Evolutionary conservation across 2,797 vertebrate species (phyloP).

Genomic region (Triplophysa bombifrons): DNA sequence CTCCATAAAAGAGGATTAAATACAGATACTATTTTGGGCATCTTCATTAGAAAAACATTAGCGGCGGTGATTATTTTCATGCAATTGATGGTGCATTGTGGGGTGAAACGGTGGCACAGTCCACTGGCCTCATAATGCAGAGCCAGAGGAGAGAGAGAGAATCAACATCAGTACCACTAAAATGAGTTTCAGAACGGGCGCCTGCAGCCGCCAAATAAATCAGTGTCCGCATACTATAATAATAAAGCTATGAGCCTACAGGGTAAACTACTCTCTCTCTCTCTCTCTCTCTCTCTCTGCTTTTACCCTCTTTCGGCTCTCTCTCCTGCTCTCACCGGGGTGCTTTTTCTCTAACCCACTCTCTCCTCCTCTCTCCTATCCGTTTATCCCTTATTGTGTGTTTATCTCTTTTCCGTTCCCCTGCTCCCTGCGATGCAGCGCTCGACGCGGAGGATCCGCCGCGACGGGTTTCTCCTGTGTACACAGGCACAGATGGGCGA

Average conservation of each 20-base stretch:
- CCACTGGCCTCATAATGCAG: conserved; percentile 51
- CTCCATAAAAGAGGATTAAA: conserved; percentile 55
- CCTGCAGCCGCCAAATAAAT: conserved; percentile 67
- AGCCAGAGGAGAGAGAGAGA: conserved; percentile 47
- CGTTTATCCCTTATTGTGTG: conserved; percentile 45
- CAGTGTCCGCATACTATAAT: conserved; percentile 66
- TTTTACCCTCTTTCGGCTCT: conserved; percentile 36
- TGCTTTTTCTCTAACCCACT: conserved; percentile 45
- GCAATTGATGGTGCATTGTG: conserved; percentile 55
- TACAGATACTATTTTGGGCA: conserved; percentile 50
- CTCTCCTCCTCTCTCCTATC: conserved; percentile 54
- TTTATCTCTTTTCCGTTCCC: conserved; percentile 29
- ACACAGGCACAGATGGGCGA: conserved; percentile 37
- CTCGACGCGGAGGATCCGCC: conserved; percentile 7
- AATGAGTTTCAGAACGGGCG: conserved; percentile 45
- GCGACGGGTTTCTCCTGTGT: conserved; percentile 41
- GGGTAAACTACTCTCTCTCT: conserved; percentile 42
- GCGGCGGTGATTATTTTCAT: conserved; percentile 55
- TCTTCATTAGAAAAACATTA: conserved; percentile 61
- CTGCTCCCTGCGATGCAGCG: conserved; percentile 39
- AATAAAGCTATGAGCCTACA: conserved; percentile 57
- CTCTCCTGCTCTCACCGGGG: conserved; percentile 32
- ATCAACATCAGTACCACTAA: conserved; percentile 43
- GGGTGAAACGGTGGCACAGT: conserved; percentile 52
- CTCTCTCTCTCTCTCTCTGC: conserved; percentile 28